Base-by-base conservation (phyloP, 2,888 invertebrate species). In the Morpho deidamia region DNA sequence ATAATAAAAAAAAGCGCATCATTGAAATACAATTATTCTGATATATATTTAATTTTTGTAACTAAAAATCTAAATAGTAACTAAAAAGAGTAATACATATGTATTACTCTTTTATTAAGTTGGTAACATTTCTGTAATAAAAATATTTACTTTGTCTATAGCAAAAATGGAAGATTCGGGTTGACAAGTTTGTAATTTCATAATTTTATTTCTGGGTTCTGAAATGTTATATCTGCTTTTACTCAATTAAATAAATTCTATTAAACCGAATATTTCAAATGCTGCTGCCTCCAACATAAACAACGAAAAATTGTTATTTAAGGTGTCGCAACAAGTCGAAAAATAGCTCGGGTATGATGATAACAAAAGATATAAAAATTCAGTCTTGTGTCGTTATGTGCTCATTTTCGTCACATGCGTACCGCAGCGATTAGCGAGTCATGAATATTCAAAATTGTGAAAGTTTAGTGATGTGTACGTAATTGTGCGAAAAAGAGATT, bases 321-420 rank as follows among this genome's bases (percentile, higher is more conserved):
- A 63, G 69, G 75, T 78, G 74, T 79, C 81, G 78, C 76, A 77
- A 80, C 72, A 75, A 72, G 66, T 74, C 66, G 73, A 78, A 81
- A 81, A 81, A 77, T 79, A 80, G 74, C 76, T 79, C 76, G 78
- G 76, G 80, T 83, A 83, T 78, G 68, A 76, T 74, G 88, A 88
- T 88, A 89, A 89, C 88, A 89, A 89, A 88, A 89, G 87, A 81
- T 87, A 83, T 83, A 83, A 85, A 85, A 87, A 81, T 78, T 77
- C 70, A 74, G 70, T 70, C 76, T 82, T 74, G 80, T 78, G 76
- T 77, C 70, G 71, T 67, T 78, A 70, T 69, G 72, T 76, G 72
- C 68, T 81, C 74, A 75, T 80, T 80, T 79, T 81, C 75, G 72
- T 78, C 76, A 74, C 74, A 73, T 76, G 75, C 80, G 69, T 81